These are phyloP conservation scores for Stenodema calcarata DNA, from an alignment of 2,888 invertebrate species.

Conservation along the genomic window DNA sequence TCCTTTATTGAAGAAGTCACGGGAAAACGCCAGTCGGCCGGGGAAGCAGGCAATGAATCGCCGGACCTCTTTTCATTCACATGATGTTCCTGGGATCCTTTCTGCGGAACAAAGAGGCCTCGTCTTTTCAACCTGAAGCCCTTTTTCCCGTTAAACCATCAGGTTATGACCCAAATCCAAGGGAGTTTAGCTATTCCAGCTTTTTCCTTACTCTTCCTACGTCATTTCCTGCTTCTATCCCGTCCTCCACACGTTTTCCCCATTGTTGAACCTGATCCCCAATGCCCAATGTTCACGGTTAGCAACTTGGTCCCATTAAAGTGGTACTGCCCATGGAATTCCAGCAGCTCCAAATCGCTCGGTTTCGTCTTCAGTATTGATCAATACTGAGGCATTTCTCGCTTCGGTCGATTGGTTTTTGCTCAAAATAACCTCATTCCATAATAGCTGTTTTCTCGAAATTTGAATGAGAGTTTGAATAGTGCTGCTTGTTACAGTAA, in stretches of 20 bases:
- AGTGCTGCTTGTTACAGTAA: no score
- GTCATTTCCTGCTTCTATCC: neutral
- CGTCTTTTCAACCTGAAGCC: neutral
- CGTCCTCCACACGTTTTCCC: neutral
- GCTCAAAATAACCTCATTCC: no score
- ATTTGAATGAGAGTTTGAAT: no score
- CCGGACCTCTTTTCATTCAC: neutral
- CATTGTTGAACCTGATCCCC: no score
- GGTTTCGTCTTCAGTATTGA: no score
- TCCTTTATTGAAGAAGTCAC: neutral
- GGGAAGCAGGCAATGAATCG: neutral
- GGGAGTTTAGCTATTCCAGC: neutral
- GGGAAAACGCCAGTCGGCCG: neutral
- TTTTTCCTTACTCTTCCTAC: neutral
- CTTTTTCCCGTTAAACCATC: neutral
- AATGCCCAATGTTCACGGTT: no score
- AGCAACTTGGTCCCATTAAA: no score
- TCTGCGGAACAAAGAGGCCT: neutral
- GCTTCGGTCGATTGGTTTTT: no score
- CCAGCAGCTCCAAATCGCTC: no score
- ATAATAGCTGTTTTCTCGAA: no score
- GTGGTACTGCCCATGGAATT: no score
- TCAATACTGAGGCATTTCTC: no score
- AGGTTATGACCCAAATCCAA: conserved; percentile 1
- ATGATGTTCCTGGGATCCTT: neutral